Evolutionary conservation across 2,797 vertebrate genomes (phyloP), one percentile per base, ranked within the genome.

Genomic region (Poecile montanus): DNA sequence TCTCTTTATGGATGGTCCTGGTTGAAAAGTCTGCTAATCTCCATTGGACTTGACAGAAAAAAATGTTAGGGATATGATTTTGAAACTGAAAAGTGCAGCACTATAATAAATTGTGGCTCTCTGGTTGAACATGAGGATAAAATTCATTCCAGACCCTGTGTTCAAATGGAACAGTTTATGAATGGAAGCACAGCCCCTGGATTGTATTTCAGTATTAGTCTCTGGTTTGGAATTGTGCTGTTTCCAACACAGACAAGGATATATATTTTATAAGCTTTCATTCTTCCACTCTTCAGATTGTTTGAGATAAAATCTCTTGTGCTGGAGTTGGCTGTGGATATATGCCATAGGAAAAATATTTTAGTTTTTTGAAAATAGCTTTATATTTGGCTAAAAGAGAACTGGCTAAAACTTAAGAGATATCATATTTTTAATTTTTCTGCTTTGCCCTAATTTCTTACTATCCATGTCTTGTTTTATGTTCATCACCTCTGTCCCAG

Each of bases 121-220:
- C 79, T 38, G 42, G 11, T 83, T 93, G 89, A 94, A 96, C 72
- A 67, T 40, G 85, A 91, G 67, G 56, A 89, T 94, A 65, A 85
- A 89, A 95, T 93, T 97, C 53, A 75, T 94, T 95, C 91, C 94
- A 87, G 93, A 87, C 72, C 16, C 50, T 60, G 7, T 51, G n/a
- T 85, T 96, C 53, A 4, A 90, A 88, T 91, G 91, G 73, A 91
- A 91, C 54, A 84, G 79, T 93, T 95, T 94, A 75, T 97, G 91
- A 95, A 92, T 93, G 87, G 62, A 93, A 94, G 63, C 61, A 89
- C 42, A 83, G 51, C 19, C 78, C 45, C 60, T 60, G 93, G 92
- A 88, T 83, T 93, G 56, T 94, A 63, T 96, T 96, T 96, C 92
- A 91, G 50, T 34, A 47, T 94, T 85, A 66, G 27, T 65, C 51